Percentiles rank a stretch among this genome's conserved stretches.
phyloP scores from a whole-genome alignment of 2,888 invertebrate genomes.

The Gonocerus acuteangulatus region DNA sequence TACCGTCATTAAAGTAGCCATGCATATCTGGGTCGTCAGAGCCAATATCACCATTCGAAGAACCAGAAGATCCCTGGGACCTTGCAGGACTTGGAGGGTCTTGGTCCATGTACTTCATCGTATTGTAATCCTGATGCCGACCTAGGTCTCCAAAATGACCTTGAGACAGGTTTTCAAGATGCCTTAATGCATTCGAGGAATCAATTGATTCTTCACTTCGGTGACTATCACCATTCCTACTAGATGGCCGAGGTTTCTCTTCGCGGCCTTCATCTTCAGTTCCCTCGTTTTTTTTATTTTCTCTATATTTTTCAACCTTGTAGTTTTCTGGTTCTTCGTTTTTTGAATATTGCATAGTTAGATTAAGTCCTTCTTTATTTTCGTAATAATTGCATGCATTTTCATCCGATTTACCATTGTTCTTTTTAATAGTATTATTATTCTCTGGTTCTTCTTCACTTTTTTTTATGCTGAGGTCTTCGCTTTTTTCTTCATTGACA shows the following conservation, averaged over 20 bases:
- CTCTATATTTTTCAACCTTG: constrained; percentile 18
- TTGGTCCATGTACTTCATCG: constrained; percentile 44
- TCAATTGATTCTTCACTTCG: constrained; percentile 42
- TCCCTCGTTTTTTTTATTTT: constrained; percentile 6
- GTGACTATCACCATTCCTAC: constrained; percentile 39
- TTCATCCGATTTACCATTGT: constrained; percentile 36
- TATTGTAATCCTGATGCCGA: constrained; percentile 36
- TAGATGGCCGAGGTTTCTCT: constrained; percentile 24
- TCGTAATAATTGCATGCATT: constrained; percentile 43
- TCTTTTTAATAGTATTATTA: constrained; percentile 33
- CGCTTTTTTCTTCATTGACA: constrained; percentile 35
- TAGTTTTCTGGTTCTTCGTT: constrained; percentile 17
- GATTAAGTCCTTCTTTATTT: constrained; percentile 41
- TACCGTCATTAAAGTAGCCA: constrained; percentile 66
- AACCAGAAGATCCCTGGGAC: constrained; percentile 54
- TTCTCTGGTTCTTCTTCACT: constrained; percentile 30
- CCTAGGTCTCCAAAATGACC: constrained; percentile 57
- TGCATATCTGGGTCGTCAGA: constrained; percentile 56
- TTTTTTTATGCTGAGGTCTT: constrained; percentile 35
- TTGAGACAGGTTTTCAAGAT: constrained; percentile 71
- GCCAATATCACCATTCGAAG: constrained; percentile 49
- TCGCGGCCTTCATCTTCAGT: constrained; percentile 7
- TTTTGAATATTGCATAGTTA: constrained; percentile 37
- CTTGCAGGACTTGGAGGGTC: constrained; percentile 53
- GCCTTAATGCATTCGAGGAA: constrained; percentile 62